Evolutionary conservation across 2,888 invertebrate genomes (phyloP), one percentile per base, ranked within the genome.

Genomic region (Pardosa pseudoannulata): DNA sequence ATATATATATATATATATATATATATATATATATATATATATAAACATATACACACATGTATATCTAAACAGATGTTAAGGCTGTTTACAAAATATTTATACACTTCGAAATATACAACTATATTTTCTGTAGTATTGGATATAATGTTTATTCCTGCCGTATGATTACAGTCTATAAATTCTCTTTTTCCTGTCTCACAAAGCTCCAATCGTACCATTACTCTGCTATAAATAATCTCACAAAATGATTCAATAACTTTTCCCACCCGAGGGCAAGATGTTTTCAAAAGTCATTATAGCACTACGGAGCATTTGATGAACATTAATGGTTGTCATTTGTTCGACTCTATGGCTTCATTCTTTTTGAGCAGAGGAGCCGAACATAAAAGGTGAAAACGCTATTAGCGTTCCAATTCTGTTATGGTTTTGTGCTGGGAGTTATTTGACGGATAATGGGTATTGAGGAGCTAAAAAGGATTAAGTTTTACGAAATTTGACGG

Each of bases 291-390:
- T 78, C 83, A 79, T 85, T 85, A 78, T 16, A 78, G 50, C 71
- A 67, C 65, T 85, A 79, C 78, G 78, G 73, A 72, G 31, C 73
- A 32, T 73, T 62, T 72, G 68, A 85, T 78, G 78, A 85, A 78
- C 83, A 85, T 73, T 85, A 78, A 85, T 85, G 83, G 56, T 50
- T 41, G 75, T 70, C 81, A 73, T 81, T 81, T 81, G 28, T 62
- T 46, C 68, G 79, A 29, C 29, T 29, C n/a, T 50, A 64, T 72
- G 41, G 41, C 27, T 71, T 65, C 50, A 65, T 64, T 41, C 28
- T 19, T n/a, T 27, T 41, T 11, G 79, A 46, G 36, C 5, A 32
- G 67, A 23, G 5, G 67, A 23, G 5, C 16, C 16, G 2, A 36
- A 2, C 46, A 46, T 46, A 13, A 16, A 46, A 46, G 9, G 46